These are phyloP conservation scores for Lycodopsis pacificus DNA, from an alignment of 2,797 vertebrate genomes.

Conservation along the genomic window DNA sequence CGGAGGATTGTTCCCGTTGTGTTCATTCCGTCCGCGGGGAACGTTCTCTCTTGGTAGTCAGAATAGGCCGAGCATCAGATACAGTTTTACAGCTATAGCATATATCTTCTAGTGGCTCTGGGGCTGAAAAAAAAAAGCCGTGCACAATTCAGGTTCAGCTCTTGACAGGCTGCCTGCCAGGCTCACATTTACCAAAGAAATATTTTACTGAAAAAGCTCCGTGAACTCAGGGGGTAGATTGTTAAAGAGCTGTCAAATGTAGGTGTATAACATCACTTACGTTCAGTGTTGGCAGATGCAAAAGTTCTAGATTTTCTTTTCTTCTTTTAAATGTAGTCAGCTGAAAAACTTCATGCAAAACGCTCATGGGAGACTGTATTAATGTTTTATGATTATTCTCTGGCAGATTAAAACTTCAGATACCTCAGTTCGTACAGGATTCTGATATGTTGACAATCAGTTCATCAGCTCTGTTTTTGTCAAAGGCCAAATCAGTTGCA, in stretches of 20 bases:
- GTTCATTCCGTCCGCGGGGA: constrained; percentile 54
- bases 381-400: constrained; percentile 18
- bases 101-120: constrained; percentile 30
- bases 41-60: constrained; percentile 38
- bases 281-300: constrained; percentile 14
- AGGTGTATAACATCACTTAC: constrained; percentile 15
- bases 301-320: neutral
- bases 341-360: constrained; percentile 30
- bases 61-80: constrained; percentile 33
- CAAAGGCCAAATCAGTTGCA: constrained; percentile 6
- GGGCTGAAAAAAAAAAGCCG: constrained; percentile 17
- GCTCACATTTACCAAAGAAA: constrained; percentile 31
- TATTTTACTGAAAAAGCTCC: constrained; percentile 28
- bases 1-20: constrained; percentile 42
- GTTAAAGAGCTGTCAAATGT: constrained; percentile 42
- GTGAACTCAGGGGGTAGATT: constrained; percentile 38
- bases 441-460: constrained; percentile 39
- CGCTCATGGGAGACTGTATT: constrained; percentile 11
- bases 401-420: constrained; percentile 36
- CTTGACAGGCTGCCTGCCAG: constrained; percentile 35
- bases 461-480: constrained; percentile 20
- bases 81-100: constrained; percentile 36
- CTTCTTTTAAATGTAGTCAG: neutral
- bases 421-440: constrained; percentile 13
- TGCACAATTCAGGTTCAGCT: constrained; percentile 32